A percentile compares a stretch with the other conserved stretches of the same genome.
phyloP scores from a whole-genome alignment of 2,888 invertebrate species.

The Hydroisotoma schaefferi region DNA sequence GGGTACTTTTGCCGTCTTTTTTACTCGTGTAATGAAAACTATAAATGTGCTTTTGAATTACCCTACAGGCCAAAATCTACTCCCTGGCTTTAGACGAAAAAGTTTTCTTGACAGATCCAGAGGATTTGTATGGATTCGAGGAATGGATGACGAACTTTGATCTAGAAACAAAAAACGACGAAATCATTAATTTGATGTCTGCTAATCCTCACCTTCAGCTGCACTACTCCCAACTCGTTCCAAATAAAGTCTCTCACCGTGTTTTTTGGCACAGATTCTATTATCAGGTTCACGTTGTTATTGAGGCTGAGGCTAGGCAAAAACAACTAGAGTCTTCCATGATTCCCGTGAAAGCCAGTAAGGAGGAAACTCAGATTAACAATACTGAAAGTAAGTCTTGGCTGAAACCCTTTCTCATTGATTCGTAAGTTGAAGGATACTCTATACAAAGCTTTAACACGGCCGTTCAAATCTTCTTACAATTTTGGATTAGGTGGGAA shows the following conservation, averaged over 20 bases:
- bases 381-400: slow-evolving; percentile 3
- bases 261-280: slow-evolving; percentile 48
- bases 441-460: no score
- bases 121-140: slow-evolving; percentile 42
- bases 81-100: slow-evolving; percentile 41
- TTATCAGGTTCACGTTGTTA: slow-evolving; percentile 41
- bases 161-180: slow-evolving; percentile 40
- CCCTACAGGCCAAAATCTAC: slow-evolving; percentile 40
- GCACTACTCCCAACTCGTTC: slow-evolving; percentile 45
- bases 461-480: no score
- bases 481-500: slow-evolving; percentile 21
- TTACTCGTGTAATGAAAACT: not conserved
- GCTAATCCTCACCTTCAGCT: slow-evolving; percentile 45
- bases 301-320: slow-evolving; percentile 19
- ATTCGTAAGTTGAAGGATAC: no score
- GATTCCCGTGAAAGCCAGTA: not conserved
- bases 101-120: slow-evolving; percentile 44
- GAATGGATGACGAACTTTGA: slow-evolving; percentile 44
- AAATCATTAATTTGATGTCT: slow-evolving; percentile 38
- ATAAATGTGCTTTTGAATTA: not conserved
- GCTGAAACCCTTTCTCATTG: no score
- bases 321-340: slow-evolving; percentile 7
- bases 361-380: slow-evolving; percentile 10
- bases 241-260: slow-evolving; percentile 45
- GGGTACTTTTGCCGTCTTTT: no score